phyloP scores from a whole-genome alignment of 2,888 invertebrate genomes.

The Beris chalybata region DNA sequence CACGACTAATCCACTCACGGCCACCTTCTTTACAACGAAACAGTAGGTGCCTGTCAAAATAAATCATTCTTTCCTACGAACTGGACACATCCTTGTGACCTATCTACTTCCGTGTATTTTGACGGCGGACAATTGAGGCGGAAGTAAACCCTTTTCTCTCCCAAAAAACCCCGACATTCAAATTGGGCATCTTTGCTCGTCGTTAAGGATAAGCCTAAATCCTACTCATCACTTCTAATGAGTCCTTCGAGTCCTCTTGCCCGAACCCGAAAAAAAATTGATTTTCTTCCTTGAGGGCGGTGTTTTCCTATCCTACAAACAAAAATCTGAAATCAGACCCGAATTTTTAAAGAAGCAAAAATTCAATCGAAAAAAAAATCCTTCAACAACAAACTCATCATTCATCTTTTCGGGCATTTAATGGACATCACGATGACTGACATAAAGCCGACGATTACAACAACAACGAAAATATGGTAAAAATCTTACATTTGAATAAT shows the following conservation, averaged over 20 bases:
- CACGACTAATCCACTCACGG: slow-evolving; percentile 27
- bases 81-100: slow-evolving; percentile 1
- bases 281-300: slow-evolving; percentile 11
- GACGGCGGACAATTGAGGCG: slow-evolving; percentile 4
- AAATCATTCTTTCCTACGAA: slow-evolving; percentile 21
- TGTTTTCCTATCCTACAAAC: slow-evolving; percentile 10
- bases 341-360: slow-evolving; percentile 17
- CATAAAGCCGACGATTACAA: slow-evolving; percentile 30
- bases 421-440: slow-evolving; percentile 27
- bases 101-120: slow-evolving; percentile 22
- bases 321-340: slow-evolving; percentile 18
- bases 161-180: slow-evolving; percentile 9
- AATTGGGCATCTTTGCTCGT: slow-evolving; percentile 11
- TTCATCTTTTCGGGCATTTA: slow-evolving; percentile 30
- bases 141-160: slow-evolving; percentile 27
- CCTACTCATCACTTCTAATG: slow-evolving; percentile 26
- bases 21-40: slow-evolving; percentile 15
- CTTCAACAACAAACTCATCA: slow-evolving; percentile 29
- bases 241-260: slow-evolving; percentile 3
- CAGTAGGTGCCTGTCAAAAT: slow-evolving; percentile 31
- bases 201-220: slow-evolving; percentile 19
- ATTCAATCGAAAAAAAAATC: not conserved
- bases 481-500: slow-evolving; percentile 26
- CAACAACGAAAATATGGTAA: slow-evolving; percentile 22
- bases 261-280: slow-evolving; percentile 11